These are phyloP conservation scores for Himantopus leucocephalus DNA, from an alignment of 2,113 vertebrate genomes.

Conservation along the genomic window DNA sequence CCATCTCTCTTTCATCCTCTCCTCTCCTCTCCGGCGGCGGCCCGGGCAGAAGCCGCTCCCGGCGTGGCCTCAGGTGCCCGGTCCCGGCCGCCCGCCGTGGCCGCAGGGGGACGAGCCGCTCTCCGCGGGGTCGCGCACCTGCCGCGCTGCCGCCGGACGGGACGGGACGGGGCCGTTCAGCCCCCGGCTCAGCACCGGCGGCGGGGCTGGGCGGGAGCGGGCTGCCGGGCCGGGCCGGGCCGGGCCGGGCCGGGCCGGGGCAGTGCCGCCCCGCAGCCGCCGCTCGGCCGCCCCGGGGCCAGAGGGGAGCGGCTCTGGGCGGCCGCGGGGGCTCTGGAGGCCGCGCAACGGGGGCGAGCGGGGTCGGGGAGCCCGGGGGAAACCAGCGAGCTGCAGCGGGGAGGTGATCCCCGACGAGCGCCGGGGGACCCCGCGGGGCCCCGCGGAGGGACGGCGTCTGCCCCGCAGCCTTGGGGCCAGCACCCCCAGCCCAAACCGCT, in stretches of 20 bases:
- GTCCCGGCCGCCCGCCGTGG: too few species aligned
- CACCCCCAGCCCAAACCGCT: background rate
- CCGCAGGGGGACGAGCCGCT: too few species aligned
- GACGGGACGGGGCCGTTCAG: too few species aligned
- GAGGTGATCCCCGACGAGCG: background rate
- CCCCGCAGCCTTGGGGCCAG: background rate
- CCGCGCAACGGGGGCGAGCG: background rate
- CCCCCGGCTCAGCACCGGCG: too few species aligned
- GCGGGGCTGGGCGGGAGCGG: too few species aligned
- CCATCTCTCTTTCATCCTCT: accelerated
- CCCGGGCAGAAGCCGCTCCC: too few species aligned
- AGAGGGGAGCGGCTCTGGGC: background rate
- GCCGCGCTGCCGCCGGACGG: too few species aligned
- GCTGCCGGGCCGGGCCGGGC: too few species aligned
- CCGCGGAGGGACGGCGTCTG: background rate
- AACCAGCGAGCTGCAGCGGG: background rate
- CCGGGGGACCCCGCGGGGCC: background rate
- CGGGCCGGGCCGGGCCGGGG: too few species aligned
- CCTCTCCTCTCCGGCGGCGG: too few species aligned
- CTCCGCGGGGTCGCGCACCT: too few species aligned
- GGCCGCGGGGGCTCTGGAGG: background rate
- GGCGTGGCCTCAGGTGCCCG: too few species aligned
- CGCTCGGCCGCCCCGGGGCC: background rate
- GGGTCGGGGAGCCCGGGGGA: background rate
- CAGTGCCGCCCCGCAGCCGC: background rate